Evolutionary conservation across 2,113 vertebrate genomes (phyloP), one percentile per base, ranked within the genome.

Genomic region (Periophthalmodon schlosseri): DNA sequence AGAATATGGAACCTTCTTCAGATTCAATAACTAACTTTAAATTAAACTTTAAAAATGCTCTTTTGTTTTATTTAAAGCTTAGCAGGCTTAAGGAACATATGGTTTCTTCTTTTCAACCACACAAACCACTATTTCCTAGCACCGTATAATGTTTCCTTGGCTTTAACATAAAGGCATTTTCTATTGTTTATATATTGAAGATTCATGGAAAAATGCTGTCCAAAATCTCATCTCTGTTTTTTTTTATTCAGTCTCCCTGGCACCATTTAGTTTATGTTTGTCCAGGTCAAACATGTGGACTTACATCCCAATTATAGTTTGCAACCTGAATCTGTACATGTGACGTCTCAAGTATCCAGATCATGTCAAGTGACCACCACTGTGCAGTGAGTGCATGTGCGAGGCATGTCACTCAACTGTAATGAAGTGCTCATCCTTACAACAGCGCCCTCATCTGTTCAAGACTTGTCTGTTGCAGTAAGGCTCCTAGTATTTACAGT

Each of bases 381-480:
- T 66, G 49, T 54, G 20, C 65, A 64, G 4, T 63, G 33, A 66
- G 49, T 12, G 20, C 33, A n/a, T n/a, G 23, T 56, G 21, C 28
- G 34, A 63, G 69, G 56, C 20, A 21, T 23, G n/a, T 14, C 11
- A 65, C 54, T 15, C 15, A 60, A 20, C 0, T 34, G 2, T 60
- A 20, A 73, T 34, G 16, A 79, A 54, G 60, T 12, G 11, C n/a
- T 58, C 28, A 70, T 64, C 67, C 21, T 61, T 13, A 56, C 33
- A 84, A 84, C 79, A 88, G 85, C 79, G 34, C 85, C 86, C 86
- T 74, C 80, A 13, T 33, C 71, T 76, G 87, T 78, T 65, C 18
- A 61, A 39, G 20, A 68, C 3, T 36, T 52, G n/a, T 2, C 2
- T 20, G 69, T 71, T 57, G 65, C 44, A 68, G 15, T 13, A 20